Evolutionary conservation across 2,888 invertebrate species (phyloP), one percentile per base, ranked within the genome.

Genomic region (Drosophila macrospina): DNA sequence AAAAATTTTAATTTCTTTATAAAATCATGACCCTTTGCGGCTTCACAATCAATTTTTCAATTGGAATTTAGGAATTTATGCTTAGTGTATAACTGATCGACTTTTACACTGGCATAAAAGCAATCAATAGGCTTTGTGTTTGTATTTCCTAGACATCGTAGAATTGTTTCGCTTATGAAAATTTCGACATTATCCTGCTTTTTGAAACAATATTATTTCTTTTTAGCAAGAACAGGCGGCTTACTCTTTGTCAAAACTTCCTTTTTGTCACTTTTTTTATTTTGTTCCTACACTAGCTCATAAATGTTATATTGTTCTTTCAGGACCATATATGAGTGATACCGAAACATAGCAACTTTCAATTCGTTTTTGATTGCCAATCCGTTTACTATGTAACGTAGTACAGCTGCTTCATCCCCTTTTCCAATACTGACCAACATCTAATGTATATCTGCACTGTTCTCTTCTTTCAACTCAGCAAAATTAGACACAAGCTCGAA

Each of bases 331-430:
- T n/a, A 56, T 0, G 45, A 28, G 15, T 45, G 1, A 4, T 24
- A 42, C 1, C 41, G 41, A 42, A 30, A 37, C 45, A 56, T 39
- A 5, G 15, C 15, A 16, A 10, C 15, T 15, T 52, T 52, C 4
- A 11, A 52, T 2, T 52, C 20, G 4, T 41, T 41, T 4, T 41
- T 41, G 7, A 41, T 41, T 2, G 16, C 7, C 6, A 52, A 11
- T 11, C 52, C 30, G 2, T 36, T 26, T 11, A 26, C 42, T 11
- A 44, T 15, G 32, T 59, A 10, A 1, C 36, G 24, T 3, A 34
- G 5, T 8, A 30, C 16, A 4, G 47, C 16, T 0, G 37, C 28
- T 1, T 47, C 28, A 20, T 45, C 45, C 6, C 42, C 41, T 4
- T 50, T 20, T 16, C 57, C 20, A 3, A 41, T 5, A 41, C 41